Evolutionary conservation across 2,888 invertebrate species (phyloP).

Genomic region (Cyrtodaria siliqua): DNA sequence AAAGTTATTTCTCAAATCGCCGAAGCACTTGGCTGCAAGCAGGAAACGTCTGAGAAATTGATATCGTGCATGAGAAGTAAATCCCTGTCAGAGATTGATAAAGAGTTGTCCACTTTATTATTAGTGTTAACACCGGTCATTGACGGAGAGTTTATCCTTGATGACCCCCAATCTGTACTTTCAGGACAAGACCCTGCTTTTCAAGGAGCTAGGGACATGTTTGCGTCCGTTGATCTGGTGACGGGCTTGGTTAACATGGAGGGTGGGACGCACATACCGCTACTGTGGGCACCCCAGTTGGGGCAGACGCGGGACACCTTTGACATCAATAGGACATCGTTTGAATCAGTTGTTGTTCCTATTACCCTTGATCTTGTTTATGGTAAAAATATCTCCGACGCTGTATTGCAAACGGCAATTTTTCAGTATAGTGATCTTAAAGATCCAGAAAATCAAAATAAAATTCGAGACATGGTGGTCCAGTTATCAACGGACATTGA

Average conservation of each 20-base stretch:
- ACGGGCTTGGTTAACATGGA: slow-evolving; percentile 43
- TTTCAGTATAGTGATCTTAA: slow-evolving; percentile 50
- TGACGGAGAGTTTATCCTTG: slow-evolving; percentile 40
- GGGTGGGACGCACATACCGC: slow-evolving; percentile 40
- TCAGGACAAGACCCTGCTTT: slow-evolving; percentile 2
- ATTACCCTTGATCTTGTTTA: slow-evolving; percentile 38
- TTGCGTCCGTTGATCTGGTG: slow-evolving; percentile 38
- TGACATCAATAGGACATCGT: slow-evolving; percentile 20
- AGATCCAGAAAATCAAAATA: slow-evolving; percentile 23
- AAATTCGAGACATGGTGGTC: slow-evolving; percentile 29
- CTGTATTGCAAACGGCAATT: slow-evolving; percentile 24
- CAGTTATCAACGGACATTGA: slow-evolving; percentile 50
- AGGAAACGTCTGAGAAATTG: slow-evolving; percentile 13
- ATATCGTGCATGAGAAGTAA: slow-evolving; percentile 34
- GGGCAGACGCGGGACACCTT: slow-evolving; percentile 24
- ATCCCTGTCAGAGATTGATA: slow-evolving; percentile 27
- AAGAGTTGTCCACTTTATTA: slow-evolving; percentile 3
- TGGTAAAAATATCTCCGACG: slow-evolving; percentile 20
- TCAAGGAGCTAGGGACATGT: slow-evolving; percentile 12
- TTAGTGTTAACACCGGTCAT: slow-evolving; percentile 39
- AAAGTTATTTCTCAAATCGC: slow-evolving; percentile 1
- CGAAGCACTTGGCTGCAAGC: slow-evolving; percentile 26
- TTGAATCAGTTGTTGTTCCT: slow-evolving; percentile 34
- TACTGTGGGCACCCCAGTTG: slow-evolving; percentile 43
- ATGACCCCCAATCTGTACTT: slow-evolving; percentile 31